A percentile compares a stretch with the other conserved stretches of the same genome.
These are phyloP conservation scores for Calliphora vicina DNA, from an alignment of 1,140 invertebrate species.

Conservation along the genomic window DNA sequence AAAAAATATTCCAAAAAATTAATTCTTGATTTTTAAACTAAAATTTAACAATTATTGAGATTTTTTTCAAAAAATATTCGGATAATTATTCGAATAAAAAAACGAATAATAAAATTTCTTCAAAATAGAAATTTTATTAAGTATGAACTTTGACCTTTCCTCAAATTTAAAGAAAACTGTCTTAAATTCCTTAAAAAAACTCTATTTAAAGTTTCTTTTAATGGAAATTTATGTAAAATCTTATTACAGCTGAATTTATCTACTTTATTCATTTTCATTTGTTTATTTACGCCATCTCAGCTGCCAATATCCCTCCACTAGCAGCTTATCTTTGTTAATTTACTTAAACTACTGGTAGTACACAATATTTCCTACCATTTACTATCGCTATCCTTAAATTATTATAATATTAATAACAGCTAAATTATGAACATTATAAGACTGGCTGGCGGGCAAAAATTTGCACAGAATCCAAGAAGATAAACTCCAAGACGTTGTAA, in stretches of 20 bases:
- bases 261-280: neutral
- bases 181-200: neutral
- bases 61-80: no score
- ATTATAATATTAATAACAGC: constrained; percentile 1
- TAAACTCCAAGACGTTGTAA: neutral
- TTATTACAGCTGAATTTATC: neutral
- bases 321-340: neutral
- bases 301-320: neutral
- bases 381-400: neutral
- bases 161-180: no score
- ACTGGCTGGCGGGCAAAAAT: neutral
- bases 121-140: no score
- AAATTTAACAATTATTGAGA: no score
- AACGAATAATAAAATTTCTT: no score
- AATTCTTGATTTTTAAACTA: no score
- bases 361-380: neutral
- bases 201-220: neutral
- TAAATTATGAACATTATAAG: constrained; percentile 8
- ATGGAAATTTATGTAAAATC: neutral
- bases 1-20: no score
- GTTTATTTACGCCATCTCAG: neutral
- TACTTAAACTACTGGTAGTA: neutral
- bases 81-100: no score
- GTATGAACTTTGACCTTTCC: no score
- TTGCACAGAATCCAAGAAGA: neutral